Percentiles rank a stretch among this genome's conserved stretches.
Conservation (phyloP, 2,797 vertebrate genomes). For the Antennarius maculatus region DNA sequence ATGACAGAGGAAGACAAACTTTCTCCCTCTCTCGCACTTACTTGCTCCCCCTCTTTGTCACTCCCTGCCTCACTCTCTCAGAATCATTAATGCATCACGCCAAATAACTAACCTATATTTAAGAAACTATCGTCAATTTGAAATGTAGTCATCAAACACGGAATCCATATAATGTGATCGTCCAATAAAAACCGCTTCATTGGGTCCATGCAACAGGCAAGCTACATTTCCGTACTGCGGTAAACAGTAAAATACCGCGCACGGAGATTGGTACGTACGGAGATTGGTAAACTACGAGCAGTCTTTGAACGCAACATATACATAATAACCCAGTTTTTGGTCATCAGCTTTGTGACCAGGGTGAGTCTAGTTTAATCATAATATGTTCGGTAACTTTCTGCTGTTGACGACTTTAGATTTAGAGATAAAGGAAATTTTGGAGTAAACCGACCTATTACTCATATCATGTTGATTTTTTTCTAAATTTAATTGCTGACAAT, state of each 20-base stretch:
- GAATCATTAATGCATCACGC: neutral
- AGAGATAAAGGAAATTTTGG: neutral
- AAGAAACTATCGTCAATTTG: neutral
- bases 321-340: slow-evolving; percentile 45
- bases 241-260: neutral
- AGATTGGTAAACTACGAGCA: slow-evolving; percentile 6
- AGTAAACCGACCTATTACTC: too few species aligned
- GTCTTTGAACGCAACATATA: slow-evolving; percentile 42
- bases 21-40: slow-evolving; percentile 40
- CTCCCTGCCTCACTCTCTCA: slow-evolving; percentile 4
- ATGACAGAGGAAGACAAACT: slow-evolving; percentile 59
- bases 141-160: slow-evolving; percentile 7
- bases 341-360: slow-evolving; percentile 12
- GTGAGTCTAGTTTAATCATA: slow-evolving; percentile 22
- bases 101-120: neutral
- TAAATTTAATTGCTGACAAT: too few species aligned
- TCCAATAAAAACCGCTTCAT: neutral
- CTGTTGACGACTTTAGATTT: neutral
- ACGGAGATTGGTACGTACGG: accelerated
- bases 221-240: neutral
- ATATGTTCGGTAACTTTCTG: neutral
- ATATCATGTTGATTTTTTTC: too few species aligned
- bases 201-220: neutral
- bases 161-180: neutral
- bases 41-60: slow-evolving; percentile 21